Evolutionary conservation across 2,888 invertebrate species (phyloP), one percentile per base, ranked within the genome.

Genomic region (Tridacna gigas): DNA sequence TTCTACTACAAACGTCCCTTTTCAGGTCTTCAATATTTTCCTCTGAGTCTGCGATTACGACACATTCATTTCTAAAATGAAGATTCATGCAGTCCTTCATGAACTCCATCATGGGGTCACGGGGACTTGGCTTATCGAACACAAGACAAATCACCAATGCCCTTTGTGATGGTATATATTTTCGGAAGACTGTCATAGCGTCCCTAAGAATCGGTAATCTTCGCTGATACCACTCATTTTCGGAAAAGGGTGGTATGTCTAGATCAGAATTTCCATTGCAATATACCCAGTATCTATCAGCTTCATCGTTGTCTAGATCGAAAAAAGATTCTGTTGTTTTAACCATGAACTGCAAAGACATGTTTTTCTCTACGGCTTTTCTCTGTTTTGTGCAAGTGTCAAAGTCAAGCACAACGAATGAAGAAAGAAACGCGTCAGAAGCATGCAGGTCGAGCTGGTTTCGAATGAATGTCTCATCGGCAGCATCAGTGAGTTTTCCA

Each of bases 261-360:
- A 69, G 47, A 47, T 83, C 83, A 22, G 74, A 63, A 45, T 83
- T 80, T 0, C 83, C 83, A 48, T 83, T 83, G 37, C 80, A 77
- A 48, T 80, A 83, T 20, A 83, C 26, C 80, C 83, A 83, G 66
- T 37, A 37, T 37, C 37, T 37, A 37, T 37, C 37, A 37, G 77
- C 77, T n/a, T 82, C 77, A 7, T 74, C 74, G n/a, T 66, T 2
- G 37, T 37, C 37, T 37, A 37, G 37, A 37, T 37, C 37, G 7
- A 37, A 37, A 37, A 37, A 37, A 4, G 37, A 37, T 37, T 37
- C 37, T 37, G 37, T 37, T 37, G 37, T 37, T 37, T 37, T 37
- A 37, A 37, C 37, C 37, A 37, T 37, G 7, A 37, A 37, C 37
- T 37, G 37, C 37, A 37, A 37, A 37, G 37, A 37, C 37, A 37